These are phyloP conservation scores for Mallotus villosus DNA, from an alignment of 2,797 vertebrate species.

Conservation along the genomic window DNA sequence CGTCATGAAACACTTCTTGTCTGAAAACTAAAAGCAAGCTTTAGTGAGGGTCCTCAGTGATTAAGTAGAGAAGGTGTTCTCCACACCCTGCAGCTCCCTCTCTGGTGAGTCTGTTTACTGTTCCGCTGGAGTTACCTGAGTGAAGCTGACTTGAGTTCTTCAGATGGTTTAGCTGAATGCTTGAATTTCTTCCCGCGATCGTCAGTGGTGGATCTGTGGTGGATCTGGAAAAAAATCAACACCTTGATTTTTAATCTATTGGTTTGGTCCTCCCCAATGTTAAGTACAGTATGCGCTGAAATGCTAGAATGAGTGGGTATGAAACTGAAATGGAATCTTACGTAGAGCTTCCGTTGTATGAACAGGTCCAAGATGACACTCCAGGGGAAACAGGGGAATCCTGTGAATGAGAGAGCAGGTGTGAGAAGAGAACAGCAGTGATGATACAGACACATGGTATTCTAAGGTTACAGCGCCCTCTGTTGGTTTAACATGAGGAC, in stretches of 20 bases:
- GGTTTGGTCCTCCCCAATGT: too few relatives aligned
- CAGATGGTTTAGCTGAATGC: not conserved
- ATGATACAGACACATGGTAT: not conserved
- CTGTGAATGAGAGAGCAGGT: slow-evolving; percentile 43
- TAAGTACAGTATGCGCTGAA: too few relatives aligned
- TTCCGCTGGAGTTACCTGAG: slow-evolving; percentile 6
- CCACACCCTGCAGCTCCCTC: too few relatives aligned
- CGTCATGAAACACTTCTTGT: too few relatives aligned
- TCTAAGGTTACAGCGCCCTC: slow-evolving; percentile 33
- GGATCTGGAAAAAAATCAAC: not conserved
- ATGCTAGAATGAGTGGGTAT: not conserved
- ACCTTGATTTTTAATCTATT: too few relatives aligned
- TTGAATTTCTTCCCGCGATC: not conserved
- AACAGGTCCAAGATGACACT: slow-evolving; percentile 37
- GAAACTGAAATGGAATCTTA: not conserved
- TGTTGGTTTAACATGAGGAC: slow-evolving; percentile 10
- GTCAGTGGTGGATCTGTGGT: not conserved
- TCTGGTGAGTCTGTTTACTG: too few relatives aligned
- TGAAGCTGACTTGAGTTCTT: not conserved
- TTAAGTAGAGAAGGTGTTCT: too few relatives aligned
- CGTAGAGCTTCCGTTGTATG: slow-evolving; percentile 27
- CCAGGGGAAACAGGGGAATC: slow-evolving; percentile 28
- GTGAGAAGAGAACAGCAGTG: not conserved
- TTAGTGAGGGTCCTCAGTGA: too few relatives aligned
- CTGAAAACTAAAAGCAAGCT: too few relatives aligned